These are phyloP conservation scores for Heterodera carotae DNA, from an alignment of 1,140 invertebrate genomes.

Conservation along the genomic window DNA sequence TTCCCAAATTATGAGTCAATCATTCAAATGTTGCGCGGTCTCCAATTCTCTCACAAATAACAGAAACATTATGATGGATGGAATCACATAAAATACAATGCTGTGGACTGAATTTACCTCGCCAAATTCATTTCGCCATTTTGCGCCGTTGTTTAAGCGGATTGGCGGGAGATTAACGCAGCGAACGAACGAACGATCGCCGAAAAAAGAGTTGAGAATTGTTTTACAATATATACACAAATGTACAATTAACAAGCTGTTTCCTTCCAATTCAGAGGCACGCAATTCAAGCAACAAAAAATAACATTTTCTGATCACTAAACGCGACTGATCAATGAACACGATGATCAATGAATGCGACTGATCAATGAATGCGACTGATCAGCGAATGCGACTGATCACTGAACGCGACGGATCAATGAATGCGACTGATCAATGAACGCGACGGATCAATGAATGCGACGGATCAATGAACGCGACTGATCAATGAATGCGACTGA, in stretches of 20 bases:
- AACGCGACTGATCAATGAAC: too few relatives aligned
- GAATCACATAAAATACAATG: too few relatives aligned
- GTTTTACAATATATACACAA: neutral
- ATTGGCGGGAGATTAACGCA: conserved; percentile 11
- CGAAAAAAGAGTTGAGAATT: neutral
- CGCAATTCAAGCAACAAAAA: too few relatives aligned
- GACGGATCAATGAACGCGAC: too few relatives aligned
- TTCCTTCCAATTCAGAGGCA: too few relatives aligned
- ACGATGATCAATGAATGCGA: too few relatives aligned
- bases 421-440: too few relatives aligned
- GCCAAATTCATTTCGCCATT: neutral
- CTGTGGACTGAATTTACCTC: neutral
- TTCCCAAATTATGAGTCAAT: neutral
- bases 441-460: too few relatives aligned
- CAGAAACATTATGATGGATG: neutral
- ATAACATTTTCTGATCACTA: too few relatives aligned
- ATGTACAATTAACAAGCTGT: too few relatives aligned
- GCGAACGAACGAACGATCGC: neutral
- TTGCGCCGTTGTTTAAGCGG: conserved; percentile 12
- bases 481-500: too few relatives aligned
- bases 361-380: neutral
- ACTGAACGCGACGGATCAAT: too few relatives aligned
- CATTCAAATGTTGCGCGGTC: neutral
- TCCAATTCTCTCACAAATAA: neutral
- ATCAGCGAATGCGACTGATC: neutral